phyloP scores from a whole-genome alignment of 2,797 vertebrate species.

The Tarsius wallacei region DNA sequence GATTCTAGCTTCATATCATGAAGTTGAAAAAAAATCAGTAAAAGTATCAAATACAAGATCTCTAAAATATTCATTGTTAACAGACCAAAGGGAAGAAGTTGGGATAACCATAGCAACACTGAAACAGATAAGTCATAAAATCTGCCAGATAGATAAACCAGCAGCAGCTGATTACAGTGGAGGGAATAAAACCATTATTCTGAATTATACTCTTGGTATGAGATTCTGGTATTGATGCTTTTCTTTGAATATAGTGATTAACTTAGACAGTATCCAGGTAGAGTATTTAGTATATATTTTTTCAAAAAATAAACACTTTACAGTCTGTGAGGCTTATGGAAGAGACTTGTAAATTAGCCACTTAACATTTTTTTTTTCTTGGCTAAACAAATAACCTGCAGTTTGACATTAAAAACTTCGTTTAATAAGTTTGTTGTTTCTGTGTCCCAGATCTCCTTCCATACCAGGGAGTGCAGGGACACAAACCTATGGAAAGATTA shows the following conservation, averaged over 20 bases:
- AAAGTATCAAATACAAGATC: slow-evolving; percentile 51
- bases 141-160: slow-evolving; percentile 63
- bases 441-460: not conserved
- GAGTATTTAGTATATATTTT: not conserved
- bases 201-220: not conserved
- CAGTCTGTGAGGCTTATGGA: not conserved
- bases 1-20: slow-evolving; percentile 68
- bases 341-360: not conserved
- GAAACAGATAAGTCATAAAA: slow-evolving; percentile 37
- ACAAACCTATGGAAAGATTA: not conserved
- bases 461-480: not conserved
- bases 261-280: not conserved
- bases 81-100: slow-evolving; percentile 57
- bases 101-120: slow-evolving; percentile 77
- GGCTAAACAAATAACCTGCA: slow-evolving; percentile 16
- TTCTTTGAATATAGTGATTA: slow-evolving; percentile 25
- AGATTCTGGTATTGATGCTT: not conserved
- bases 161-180: not conserved
- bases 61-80: slow-evolving; percentile 78
- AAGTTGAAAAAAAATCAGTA: slow-evolving; percentile 41
- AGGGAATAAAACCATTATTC: not conserved
- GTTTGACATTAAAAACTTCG: slow-evolving; percentile 40
- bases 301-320: not conserved
- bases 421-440: not conserved
- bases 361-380: slow-evolving; percentile 37